Percentiles rank a stretch among this genome's conserved stretches.
These are phyloP conservation scores for Drosophila arawakana DNA, from an alignment of 1,140 invertebrate species.

Conservation along the genomic window DNA sequence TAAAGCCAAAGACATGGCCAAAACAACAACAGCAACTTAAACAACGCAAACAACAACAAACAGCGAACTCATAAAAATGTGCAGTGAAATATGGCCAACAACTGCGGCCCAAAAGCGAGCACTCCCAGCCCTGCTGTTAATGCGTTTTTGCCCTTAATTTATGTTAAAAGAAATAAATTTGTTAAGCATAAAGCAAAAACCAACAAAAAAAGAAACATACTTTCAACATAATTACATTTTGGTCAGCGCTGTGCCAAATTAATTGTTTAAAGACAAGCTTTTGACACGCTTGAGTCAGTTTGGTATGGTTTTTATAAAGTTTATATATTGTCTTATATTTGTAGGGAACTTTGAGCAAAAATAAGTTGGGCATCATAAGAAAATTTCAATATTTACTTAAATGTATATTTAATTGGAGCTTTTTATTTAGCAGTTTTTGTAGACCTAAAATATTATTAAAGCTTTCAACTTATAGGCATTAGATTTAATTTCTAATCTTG, in stretches of 20 bases:
- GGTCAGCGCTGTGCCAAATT: conserved; percentile 3
- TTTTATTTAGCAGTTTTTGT: neutral
- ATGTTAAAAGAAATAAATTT: conserved; percentile 25
- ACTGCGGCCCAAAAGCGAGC: neutral
- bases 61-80: conserved; percentile 23
- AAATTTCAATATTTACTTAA: neutral
- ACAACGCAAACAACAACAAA: conserved; percentile 12
- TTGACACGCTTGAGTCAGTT: conserved; percentile 5
- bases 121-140: conserved; percentile 14
- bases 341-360: too few species aligned
- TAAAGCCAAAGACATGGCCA: conserved; percentile 44
- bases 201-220: neutral
- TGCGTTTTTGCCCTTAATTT: conserved; percentile 37
- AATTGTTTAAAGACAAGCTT: conserved; percentile 9
- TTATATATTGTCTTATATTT: too few species aligned
- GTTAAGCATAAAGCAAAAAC: neutral
- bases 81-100: conserved; percentile 24
- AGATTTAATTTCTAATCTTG: too few species aligned
- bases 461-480: too few species aligned
- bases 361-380: too few species aligned
- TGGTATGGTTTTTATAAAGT: too few species aligned
- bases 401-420: neutral
- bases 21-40: conserved; percentile 13
- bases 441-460: too few species aligned
- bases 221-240: conserved; percentile 25